Evolutionary conservation across 2,113 vertebrate genomes (phyloP), one percentile per base, ranked within the genome.

Genomic region (Callionymus lyra): DNA sequence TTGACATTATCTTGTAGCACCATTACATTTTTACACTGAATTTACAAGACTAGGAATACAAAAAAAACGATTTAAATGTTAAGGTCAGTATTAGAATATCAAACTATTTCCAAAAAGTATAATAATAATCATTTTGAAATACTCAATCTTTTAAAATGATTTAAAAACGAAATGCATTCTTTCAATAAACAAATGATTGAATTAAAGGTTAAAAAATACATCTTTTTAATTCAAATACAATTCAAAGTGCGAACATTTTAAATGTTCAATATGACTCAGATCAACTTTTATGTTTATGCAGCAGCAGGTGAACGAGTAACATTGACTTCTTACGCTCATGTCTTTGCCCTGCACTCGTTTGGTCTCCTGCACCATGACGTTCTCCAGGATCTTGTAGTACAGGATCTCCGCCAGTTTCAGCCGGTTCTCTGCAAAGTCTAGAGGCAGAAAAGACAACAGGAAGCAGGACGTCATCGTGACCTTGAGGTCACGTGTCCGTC

Each of bases 341-440:
- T 98, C 95, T 83, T 93, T 94, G 44, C 94, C 95, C 12, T 87
- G 89, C 16, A 92, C 85, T 36, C 91, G 84, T 57, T 84, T 87
- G 42, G 77, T 90, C 78, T 99, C 95, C 73, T 91, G 92, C 18
- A 81, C 65, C 79, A 99, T 83, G 65, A 99, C 72, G 32, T 90
- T 92, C 74, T 99, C 95, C 81, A 99, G 74, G 62, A 96, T 83
- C 78, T 99, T 99, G 75, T 90, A 97, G 77, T 96, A 99, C 4
- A 99, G 82, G 73, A 97, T 91, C 74, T 99, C 93, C 3, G 94
- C 93, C 68, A 99, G 82, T 60, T 92, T 93, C 72, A 94, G 64
- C 36, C 93, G 87, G 61, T 91, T 96, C 58, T 94, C 81, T 49
- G 95, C 95, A 82, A 99, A 99, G 73, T 99, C 95, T 98, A n/a